Evolutionary conservation across 2,888 invertebrate species (phyloP), one percentile per base, ranked within the genome.

Genomic region (Hypena proboscidalis): DNA sequence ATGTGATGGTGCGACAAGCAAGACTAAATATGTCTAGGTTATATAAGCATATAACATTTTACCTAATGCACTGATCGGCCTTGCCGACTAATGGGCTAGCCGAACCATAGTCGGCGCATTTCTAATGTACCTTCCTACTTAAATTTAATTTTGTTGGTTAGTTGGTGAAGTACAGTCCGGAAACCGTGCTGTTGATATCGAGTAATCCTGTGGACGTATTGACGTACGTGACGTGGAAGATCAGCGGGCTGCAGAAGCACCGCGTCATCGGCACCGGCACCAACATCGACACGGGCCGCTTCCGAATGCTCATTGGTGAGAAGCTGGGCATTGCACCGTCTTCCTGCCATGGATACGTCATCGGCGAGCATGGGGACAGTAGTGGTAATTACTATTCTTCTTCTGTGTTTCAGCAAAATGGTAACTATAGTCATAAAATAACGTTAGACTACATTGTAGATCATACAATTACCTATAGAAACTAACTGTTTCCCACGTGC

Each of bases 151-250:
- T n/a, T n/a, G n/a, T n/a, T n/a, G n/a, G n/a, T 42, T 71, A 95
- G 82, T 83, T 97, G 21, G 92, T 97, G 3, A 92, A 95, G 75
- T 92, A 97, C 88, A 97, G 97, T 50, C 98, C 98, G 0, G 93
- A 98, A 63, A 94, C 97, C 5, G 94, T 97, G 39, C 84, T 98
- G 15, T 71, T 98, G 48, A 94, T 98, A 70, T 97, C 98, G 3
- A 96, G 97, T 62, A 98, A 98, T 83, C 98, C 98, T 0, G 97
- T 97, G 15, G 98, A 98, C 77, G 95, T 98, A 49, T 90, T 98
- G 72, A 97, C 98, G 0, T 98, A 97, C 79, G 97, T 98, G 6
- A 95, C 98, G n/a, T 98, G 98, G 98, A 97, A 97, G 85, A 79
- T 98, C 40, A 97, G 97, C 56, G 97, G 97, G 4, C 90, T 98